Base-by-base conservation (phyloP, 2,113 vertebrate species). In the Mixornis gularis region DNA sequence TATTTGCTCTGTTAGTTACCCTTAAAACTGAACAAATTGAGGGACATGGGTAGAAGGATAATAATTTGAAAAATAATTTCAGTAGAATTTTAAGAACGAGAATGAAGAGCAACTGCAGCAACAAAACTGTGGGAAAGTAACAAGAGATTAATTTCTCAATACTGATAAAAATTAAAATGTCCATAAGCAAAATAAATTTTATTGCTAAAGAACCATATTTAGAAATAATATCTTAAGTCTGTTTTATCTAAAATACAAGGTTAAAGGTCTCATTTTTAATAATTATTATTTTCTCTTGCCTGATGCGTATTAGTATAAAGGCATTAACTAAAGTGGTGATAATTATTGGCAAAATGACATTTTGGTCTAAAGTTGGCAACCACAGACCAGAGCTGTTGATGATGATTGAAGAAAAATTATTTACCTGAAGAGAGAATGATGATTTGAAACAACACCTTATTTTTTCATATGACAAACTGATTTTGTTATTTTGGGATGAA, bases 1-100 rank as follows among this genome's bases (percentile, higher is more conserved):
- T 91, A 83, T 90, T 94, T 96, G 82, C 85, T 89, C 77, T 4
- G 5, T 89, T 92, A 83, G 72, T 78, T 86, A 90, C 73, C 58
- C 59, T 90, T 85, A 95, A 95, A 95, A 60, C 77, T 94, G 83
- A 95, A 89, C 58, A 93, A 93, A 81, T 29, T 60, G 86, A 89
- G 58, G n/a, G 72, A 86, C 58, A n/a, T 81, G 83, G 58, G 38
- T 87, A 48, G 64, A 90, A 85, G 40, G 52, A 84, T 60, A 94
- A 80, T 76, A 90, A 87, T 92, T 69, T 85, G 32, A 78, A 58
- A 92, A 93, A 81, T 58, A 76, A 84, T 34, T 53, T n/a, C 40
- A 40, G 19, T 30, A 17, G n/a, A 64, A 53, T 79, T 84, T 90
- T 65, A 90, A 88, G 88, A 85, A 60, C 44, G 15, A 53, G 64